Evolutionary conservation across 2,888 invertebrate genomes (phyloP), one percentile per base, ranked within the genome.

Genomic region (Cryptophagus acutangulus): DNA sequence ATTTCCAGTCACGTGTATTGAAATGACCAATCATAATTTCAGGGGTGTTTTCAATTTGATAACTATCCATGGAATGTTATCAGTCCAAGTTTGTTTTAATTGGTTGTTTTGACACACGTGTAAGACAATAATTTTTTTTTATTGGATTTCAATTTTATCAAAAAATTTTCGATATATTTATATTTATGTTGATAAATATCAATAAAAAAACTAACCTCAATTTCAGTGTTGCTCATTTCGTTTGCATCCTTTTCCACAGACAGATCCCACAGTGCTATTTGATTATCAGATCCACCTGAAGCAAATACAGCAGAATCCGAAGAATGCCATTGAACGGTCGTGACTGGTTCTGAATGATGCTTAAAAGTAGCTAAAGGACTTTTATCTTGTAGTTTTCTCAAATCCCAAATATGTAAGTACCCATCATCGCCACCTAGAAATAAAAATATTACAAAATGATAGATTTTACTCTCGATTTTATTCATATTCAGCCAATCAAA

Each of bases 291-390:
- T 0, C 94, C 94, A 2, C 81, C 87, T 0, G 94, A 91, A 1
- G 94, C 94, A 58, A 99, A 82, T 3, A 97, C 90, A 16, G 95
- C 90, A 1, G 87, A 81, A 66, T 99, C 99, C 2, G 77, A 77
- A 47, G 92, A 93, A 72, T 91, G 88, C 99, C 99, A 99, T 69
- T 99, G 93, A 3, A 99, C 85, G 0, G 95, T 93, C 0, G 94
- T 96, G 38, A 99, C 82, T 2, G 95, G 89, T 30, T 82, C 85
- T 2, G 84, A 85, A 69, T 99, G 99, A 65, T 99, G 94, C 66
- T 95, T 95, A 66, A 99, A 95, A 18, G 84, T 82, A 1, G 94
- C 97, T 2, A 95, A 85, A 3, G 95, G 84, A 33, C 78, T 80
- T 71, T 83, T 75, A 17, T 74, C 76, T 51, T 83, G 77, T 55